Base-by-base conservation (phyloP, 2,888 invertebrate genomes). In the Pemphredon lugubris region DNA sequence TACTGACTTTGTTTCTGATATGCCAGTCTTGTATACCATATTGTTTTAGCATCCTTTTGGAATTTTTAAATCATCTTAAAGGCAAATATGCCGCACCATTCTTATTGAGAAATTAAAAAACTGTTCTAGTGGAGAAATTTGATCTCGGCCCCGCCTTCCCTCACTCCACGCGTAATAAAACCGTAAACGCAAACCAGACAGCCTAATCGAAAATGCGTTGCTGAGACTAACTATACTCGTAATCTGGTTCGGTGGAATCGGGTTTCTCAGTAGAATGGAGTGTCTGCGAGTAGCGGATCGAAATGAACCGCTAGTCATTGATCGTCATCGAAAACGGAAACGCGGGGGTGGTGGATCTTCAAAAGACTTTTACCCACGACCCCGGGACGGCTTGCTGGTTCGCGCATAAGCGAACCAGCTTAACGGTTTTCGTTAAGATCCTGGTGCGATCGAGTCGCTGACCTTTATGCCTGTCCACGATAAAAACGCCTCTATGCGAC, bases 381-480 rank as follows among this genome's bases (percentile, higher is more conserved):
- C 42, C 44, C 37, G 30, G 50, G 21, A 45, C 23, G 40, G 34
- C 16, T 65, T 5, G 4, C 40, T 18, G 16, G 21, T 4, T 20
- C 30, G 50, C 51, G 32, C 6, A 16, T 30, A 37, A 26, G 23
- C 11, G 23, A 58, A 65, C 51, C 7, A 40, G 26, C 16, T 53
- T 69, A 76, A 76, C 73, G 61, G 59, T 72, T 68, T 75, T 72
- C 40, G 23, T 51, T 13, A 63, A 66, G 44, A 60, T 70, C 37
- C 40, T 61, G 39, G 45, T 54, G 13, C n/a, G 53, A 57, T 71
- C 50, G 11, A 61, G 60, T 63, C 60, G 64, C 58, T 65, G 65
- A 65, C 55, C 63, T 76, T 73, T 73, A 23, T 23, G 30, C 4
- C 16, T 37, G 50, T 21, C 55, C 53, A 42, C 13, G 50, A 40